Percentiles rank a stretch among this genome's conserved stretches.
Conservation (phyloP, 2,888 invertebrate species). For the Caenorhabditis sp. region DNA sequence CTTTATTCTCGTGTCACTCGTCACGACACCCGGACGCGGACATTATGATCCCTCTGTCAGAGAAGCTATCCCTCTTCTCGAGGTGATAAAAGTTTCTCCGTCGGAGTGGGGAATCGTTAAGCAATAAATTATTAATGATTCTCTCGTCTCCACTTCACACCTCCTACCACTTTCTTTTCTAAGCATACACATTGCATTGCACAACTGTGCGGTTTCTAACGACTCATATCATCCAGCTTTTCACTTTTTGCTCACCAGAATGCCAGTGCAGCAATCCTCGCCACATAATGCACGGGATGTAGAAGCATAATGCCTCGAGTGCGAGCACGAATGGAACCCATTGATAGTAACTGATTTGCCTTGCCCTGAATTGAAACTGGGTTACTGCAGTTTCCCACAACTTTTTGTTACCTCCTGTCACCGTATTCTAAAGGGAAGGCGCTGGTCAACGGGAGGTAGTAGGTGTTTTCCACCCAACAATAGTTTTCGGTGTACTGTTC, state of each 20-base stretch:
- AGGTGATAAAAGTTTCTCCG: constrained; percentile 56
- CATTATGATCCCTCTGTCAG: neutral
- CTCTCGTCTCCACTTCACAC: constrained; percentile 48
- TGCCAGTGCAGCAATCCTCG: constrained; percentile 80
- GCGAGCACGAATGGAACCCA: constrained; percentile 81
- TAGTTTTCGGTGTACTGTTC: constrained; percentile 82
- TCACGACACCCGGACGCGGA: constrained; percentile 16
- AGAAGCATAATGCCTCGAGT: constrained; percentile 81
- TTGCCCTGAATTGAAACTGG: constrained; percentile 72
- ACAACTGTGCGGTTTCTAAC: constrained; percentile 55
- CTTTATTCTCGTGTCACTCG: constrained; percentile 19
- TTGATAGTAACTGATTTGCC: constrained; percentile 79
- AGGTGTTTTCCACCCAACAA: constrained; percentile 82
- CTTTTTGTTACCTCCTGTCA: constrained; percentile 77
- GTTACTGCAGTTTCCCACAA: neutral
- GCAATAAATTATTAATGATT: constrained; percentile 56
- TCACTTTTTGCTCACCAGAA: constrained; percentile 73
- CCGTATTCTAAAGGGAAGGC: constrained; percentile 79
- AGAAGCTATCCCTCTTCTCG: constrained; percentile 22
- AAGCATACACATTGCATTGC: constrained; percentile 26
- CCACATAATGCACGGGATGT: constrained; percentile 82
- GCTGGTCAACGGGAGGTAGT: constrained; percentile 81
- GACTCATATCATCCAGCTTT: constrained; percentile 42
- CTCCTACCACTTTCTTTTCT: constrained; percentile 35
- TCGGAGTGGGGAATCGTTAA: constrained; percentile 43